Base-by-base conservation (phyloP, 2,888 invertebrate species). In the Calameuta pallipes region DNA sequence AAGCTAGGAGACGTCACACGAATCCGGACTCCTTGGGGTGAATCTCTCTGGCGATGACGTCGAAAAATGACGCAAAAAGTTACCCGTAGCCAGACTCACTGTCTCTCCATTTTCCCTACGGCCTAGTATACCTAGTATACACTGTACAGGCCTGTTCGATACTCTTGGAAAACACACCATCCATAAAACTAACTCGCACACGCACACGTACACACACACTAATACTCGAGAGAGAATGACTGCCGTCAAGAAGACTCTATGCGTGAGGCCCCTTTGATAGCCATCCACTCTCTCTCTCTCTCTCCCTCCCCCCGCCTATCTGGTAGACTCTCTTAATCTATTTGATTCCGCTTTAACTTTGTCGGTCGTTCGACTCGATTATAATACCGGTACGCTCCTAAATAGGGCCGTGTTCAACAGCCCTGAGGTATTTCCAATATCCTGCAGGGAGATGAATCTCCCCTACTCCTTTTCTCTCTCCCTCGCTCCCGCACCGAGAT, bases 371-470 rank as follows among this genome's bases (percentile, higher is more conserved):
- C 56, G 56, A 56, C 56, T 88, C 87, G 89, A 89, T 90, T 90
- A 89, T 90, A 90, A 91, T 90, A 88, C 87, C 83, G 83, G 83
- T 84, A 80, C 80, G 87, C 83, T 81, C 87, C 86, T 89, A 88
- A 89, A 89, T 88, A 87, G 87, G 84, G 83, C 82, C 88, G 85
- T 90, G 91, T 90, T 88, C 83, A 88, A 90, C 89, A 90, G 87
- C 88, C 85, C 86, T 86, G 86, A 87, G 89, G 91, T 90, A 90
- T 91, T 91, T 91, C 90, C 91, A 91, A 91, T 91, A 91, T 91
- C 91, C 91, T 91, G 91, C 89, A 87, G 87, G 86, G 87, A 85
- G 87, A 88, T 89, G 88, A 87, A 86, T 90, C 87, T 31, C 75
- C 80, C 80, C 78, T 75, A 70, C 83, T 83, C 83, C 33, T 33